Evolutionary conservation across 2,888 invertebrate genomes (phyloP).

Genomic region (Listrodromus nycthemerus): DNA sequence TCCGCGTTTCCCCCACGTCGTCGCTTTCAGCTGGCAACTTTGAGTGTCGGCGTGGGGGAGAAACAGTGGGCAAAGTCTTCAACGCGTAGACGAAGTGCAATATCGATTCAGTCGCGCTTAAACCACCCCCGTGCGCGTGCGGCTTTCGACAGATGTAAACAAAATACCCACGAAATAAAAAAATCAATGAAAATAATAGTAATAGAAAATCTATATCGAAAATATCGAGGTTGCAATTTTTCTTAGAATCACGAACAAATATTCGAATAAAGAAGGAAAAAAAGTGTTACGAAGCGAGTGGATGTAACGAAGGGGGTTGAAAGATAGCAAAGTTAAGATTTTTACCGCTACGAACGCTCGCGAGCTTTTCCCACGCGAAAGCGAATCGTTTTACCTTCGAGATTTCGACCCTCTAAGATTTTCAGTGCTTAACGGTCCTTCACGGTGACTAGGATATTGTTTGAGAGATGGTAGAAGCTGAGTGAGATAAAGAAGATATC

Average conservation of each 20-base stretch:
- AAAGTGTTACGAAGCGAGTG: conserved; percentile 35
- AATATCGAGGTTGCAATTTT: no score
- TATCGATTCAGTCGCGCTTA: conserved; percentile 82
- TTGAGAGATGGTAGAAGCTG: not conserved
- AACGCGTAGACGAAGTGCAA: conserved; percentile 41
- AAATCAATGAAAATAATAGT: not conserved
- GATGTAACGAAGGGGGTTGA: conserved; percentile 44
- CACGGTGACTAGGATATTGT: conserved; percentile 5
- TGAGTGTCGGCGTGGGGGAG: not conserved
- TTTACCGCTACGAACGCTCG: conserved; percentile 42
- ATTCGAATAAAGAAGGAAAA: not conserved
- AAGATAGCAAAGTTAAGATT: conserved; percentile 20
- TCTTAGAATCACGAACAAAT: no score
- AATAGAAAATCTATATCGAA: no score
- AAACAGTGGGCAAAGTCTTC: not conserved
- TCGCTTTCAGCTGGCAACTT: conserved; percentile 28
- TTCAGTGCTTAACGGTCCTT: conserved; percentile 40
- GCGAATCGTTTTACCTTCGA: conserved; percentile 1
- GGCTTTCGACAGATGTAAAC: conserved; percentile 62
- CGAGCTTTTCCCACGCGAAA: not conserved
- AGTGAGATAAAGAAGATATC: not conserved
- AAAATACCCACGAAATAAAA: conserved; percentile 18
- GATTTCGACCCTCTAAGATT: conserved; percentile 48
- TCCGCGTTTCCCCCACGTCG: conserved; percentile 47
- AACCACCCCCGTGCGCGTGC: conserved; percentile 78